A percentile compares a stretch with the other conserved stretches of the same genome.
These are phyloP conservation scores for Latrodectus hesperus DNA, from an alignment of 2,888 invertebrate species.

Conservation along the genomic window DNA sequence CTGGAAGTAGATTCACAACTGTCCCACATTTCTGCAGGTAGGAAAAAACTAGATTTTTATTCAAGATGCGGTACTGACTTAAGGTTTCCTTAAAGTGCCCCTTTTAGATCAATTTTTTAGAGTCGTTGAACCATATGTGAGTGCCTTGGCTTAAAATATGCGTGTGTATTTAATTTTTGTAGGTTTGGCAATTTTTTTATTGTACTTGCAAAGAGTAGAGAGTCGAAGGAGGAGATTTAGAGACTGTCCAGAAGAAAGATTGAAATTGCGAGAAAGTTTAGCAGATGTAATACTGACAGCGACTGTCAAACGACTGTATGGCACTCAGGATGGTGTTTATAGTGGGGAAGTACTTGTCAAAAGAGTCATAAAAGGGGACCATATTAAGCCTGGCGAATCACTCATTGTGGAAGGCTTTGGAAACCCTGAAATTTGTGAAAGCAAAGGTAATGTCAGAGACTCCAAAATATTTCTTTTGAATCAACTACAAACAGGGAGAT, in stretches of 20 bases:
- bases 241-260: constrained; percentile 59
- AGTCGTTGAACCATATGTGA: too few relatives aligned
- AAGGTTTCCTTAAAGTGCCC: too few relatives aligned
- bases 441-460: constrained; percentile 57
- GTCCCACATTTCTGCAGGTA: too few relatives aligned
- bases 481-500: constrained; percentile 65
- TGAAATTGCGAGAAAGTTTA: constrained; percentile 49
- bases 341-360: constrained; percentile 69
- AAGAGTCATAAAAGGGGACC: constrained; percentile 67
- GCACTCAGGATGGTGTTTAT: constrained; percentile 55
- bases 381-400: constrained; percentile 58
- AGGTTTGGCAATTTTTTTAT: background rate
- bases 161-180: too few relatives aligned
- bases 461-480: constrained; percentile 69
- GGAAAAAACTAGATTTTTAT: too few relatives aligned
- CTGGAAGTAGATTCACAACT: too few relatives aligned
- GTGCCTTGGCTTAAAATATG: too few relatives aligned
- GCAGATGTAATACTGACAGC: constrained; percentile 71
- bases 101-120: too few relatives aligned
- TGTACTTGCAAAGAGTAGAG: background rate
- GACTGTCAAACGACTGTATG: constrained; percentile 65
- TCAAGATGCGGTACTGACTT: too few relatives aligned
- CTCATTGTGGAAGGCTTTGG: constrained; percentile 70
- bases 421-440: constrained; percentile 61
- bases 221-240: constrained; percentile 38